Percentiles rank a stretch among this genome's conserved stretches.
These are phyloP conservation scores for Odontothrips loti DNA, from an alignment of 2,888 invertebrate species.

Conservation along the genomic window DNA sequence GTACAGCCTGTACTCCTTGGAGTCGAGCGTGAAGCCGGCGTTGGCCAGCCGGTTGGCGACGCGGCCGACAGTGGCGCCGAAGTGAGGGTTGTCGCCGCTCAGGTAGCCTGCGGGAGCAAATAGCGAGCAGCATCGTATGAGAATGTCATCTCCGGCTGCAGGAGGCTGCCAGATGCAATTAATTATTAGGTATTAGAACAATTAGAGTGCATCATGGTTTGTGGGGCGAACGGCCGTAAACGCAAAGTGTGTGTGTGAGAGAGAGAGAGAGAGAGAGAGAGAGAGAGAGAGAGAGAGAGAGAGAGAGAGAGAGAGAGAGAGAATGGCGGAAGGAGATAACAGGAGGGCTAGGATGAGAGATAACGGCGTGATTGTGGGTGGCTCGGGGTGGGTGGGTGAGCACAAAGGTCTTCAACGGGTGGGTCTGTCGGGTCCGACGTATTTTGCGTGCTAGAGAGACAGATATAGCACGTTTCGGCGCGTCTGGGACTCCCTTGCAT, in stretches of 20 bases:
- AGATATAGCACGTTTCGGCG: too few species aligned
- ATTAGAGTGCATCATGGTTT: too few species aligned
- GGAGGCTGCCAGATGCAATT: too few species aligned
- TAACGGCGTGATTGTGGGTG: too few species aligned
- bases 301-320: not conserved
- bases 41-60: constrained; percentile 76
- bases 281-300: not conserved
- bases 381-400: not conserved
- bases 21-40: constrained; percentile 65
- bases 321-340: not conserved
- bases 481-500: too few species aligned
- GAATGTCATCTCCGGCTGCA: too few species aligned
- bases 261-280: not conserved
- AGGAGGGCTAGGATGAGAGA: not conserved
- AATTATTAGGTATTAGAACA: too few species aligned
- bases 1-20: constrained; percentile 63
- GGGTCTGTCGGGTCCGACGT: too few species aligned
- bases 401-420: too few species aligned
- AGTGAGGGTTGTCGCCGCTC: constrained; percentile 66
- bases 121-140: too few species aligned
- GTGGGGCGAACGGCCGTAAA: not conserved
- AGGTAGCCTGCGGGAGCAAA: constrained; percentile 60
- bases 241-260: not conserved
- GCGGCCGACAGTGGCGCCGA: constrained; percentile 83
- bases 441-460: too few species aligned